phyloP scores from a whole-genome alignment of 2,888 invertebrate genomes.

The Phortica magna region DNA sequence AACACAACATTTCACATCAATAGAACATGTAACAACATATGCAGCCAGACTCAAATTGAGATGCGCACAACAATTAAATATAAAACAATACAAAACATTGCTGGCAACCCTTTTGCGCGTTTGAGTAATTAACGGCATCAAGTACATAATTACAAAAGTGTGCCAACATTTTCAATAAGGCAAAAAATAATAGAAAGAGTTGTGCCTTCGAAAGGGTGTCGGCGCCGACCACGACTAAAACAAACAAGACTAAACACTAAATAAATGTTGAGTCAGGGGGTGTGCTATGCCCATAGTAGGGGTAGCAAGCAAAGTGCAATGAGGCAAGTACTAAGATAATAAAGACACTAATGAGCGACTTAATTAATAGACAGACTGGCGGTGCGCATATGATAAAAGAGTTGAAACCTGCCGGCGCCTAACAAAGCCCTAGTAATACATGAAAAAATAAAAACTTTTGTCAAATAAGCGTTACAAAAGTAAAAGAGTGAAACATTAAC shows the following conservation, averaged over 20 bases:
- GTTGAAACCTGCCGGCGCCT: slow-evolving; percentile 25
- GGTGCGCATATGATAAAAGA: not conserved
- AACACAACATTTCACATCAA: slow-evolving; percentile 38
- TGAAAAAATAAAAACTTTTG: slow-evolving; percentile 21
- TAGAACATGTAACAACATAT: slow-evolving; percentile 37
- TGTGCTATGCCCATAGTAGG: slow-evolving; percentile 37
- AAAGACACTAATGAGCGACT: slow-evolving; percentile 41
- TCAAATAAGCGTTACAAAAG: slow-evolving; percentile 20
- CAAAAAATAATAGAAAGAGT: not conserved
- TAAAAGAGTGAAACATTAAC: not conserved
- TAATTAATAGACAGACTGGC: slow-evolving; percentile 42
- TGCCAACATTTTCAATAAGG: slow-evolving; percentile 40
- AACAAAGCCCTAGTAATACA: not conserved
- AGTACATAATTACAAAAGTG: slow-evolving; percentile 56
- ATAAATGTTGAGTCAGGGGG: slow-evolving; percentile 49
- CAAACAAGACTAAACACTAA: slow-evolving; percentile 67
- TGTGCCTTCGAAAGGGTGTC: slow-evolving; percentile 29
- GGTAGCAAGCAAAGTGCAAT: slow-evolving; percentile 40
- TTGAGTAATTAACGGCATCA: slow-evolving; percentile 56
- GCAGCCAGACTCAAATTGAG: slow-evolving; percentile 36
- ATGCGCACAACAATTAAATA: slow-evolving; percentile 28
- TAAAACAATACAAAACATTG: slow-evolving; percentile 56
- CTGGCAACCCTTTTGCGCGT: slow-evolving; percentile 42
- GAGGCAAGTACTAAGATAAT: slow-evolving; percentile 43
- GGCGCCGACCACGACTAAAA: slow-evolving; percentile 57